Evolutionary conservation across 2,888 invertebrate genomes (phyloP).

Genomic region (Megastigmus dorsalis): DNA sequence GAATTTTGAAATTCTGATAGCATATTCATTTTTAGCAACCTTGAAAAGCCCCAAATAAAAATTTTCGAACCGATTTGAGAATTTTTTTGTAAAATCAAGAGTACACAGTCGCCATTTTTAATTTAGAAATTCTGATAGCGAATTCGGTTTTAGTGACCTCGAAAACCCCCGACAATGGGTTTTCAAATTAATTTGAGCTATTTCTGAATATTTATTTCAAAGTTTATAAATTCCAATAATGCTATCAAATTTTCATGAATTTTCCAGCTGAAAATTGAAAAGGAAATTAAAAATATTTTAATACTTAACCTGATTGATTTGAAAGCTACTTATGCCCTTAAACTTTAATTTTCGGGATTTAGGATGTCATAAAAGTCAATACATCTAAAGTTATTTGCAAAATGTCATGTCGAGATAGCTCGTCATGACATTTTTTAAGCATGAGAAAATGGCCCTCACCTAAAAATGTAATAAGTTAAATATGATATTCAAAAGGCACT

Average conservation of each 20-base stretch:
- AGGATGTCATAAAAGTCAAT: background rate
- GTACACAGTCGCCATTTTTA: background rate
- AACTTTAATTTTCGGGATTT: background rate
- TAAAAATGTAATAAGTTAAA: too few species aligned
- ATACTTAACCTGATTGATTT: background rate
- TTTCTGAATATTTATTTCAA: background rate
- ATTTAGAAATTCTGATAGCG: background rate
- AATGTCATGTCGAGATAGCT: background rate
- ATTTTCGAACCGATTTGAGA: background rate
- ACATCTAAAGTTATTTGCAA: background rate
- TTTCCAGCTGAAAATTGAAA: background rate
- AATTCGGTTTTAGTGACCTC: background rate
- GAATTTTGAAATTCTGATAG: background rate
- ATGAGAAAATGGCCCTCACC: too few species aligned
- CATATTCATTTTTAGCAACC: background rate
- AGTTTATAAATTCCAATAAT: background rate
- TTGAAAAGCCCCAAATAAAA: background rate
- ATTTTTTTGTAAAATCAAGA: background rate
- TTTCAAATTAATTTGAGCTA: background rate
- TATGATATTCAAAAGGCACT: too few species aligned
- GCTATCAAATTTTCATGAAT: background rate
- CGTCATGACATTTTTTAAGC: too few species aligned
- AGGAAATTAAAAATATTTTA: background rate
- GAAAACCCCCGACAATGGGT: background rate
- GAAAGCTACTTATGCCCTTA: background rate